phyloP scores from a whole-genome alignment of 2,888 invertebrate species.

The Bibio marci region DNA sequence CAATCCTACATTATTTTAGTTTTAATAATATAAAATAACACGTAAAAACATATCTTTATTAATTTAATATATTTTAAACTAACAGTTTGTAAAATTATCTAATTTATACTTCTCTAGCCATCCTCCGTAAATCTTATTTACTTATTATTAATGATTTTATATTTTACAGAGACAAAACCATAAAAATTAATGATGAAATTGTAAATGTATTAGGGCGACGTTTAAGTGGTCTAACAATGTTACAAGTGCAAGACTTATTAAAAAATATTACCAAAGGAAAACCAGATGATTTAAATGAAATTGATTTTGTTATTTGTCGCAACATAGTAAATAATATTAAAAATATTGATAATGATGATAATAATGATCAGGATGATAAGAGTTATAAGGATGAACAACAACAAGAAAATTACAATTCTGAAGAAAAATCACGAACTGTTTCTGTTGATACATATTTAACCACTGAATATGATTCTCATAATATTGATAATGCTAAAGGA shows the following conservation, averaged over 20 bases:
- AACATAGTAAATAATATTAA: conserved; percentile 8
- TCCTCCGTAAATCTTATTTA: not conserved
- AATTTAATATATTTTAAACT: too few relatives aligned
- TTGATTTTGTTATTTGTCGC: conserved; percentile 48
- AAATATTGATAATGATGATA: not conserved
- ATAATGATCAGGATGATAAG: too few relatives aligned
- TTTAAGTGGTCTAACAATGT: conserved; percentile 45
- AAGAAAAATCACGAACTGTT: not conserved
- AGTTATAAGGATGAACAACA: too few relatives aligned
- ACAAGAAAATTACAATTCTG: too few relatives aligned
- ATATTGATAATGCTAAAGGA: not conserved
- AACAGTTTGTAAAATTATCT: too few relatives aligned
- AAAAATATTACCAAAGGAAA: conserved; percentile 20
- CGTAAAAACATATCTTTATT: not conserved
- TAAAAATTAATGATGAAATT: conserved; percentile 52
- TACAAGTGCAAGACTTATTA: conserved; percentile 46
- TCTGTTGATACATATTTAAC: not conserved
- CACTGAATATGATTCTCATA: not conserved
- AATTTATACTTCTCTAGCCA: too few relatives aligned
- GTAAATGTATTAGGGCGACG: conserved; percentile 54
- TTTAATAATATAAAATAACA: too few relatives aligned
- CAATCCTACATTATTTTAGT: too few relatives aligned
- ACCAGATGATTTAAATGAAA: conserved; percentile 40
- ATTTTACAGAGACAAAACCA: conserved; percentile 40
- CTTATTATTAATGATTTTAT: conserved; percentile 4